Evolutionary conservation across 1,140 invertebrate species (phyloP), one percentile per base, ranked within the genome.

Genomic region (Lepidurus apus): DNA sequence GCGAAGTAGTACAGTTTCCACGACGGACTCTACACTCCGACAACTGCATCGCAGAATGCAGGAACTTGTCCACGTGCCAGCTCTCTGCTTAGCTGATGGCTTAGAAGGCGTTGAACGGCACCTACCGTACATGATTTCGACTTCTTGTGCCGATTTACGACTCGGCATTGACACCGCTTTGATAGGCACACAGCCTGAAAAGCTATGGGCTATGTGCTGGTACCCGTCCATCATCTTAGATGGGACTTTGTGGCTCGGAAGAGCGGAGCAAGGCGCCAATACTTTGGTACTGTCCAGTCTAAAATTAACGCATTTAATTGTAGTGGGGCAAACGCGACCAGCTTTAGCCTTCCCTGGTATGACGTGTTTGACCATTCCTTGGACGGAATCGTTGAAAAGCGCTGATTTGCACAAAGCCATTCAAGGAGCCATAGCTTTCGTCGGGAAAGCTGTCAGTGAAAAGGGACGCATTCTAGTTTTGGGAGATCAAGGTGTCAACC

Each of bases 401-500:
- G 73, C 43, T 34, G 78, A 79, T 42, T 45, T 79, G 26, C 26
- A 47, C 8, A 79, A 75, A 73, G 78, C 78, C 42, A n/a, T 79
- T 21, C 74, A 80, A 77, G 76, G 77, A 26, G 79, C 79, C n/a
- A 42, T 79, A 73, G 80, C 81, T 17, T 82, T 83, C 53, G 78
- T 83, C 43, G 65, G 76, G 13, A 80, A 81, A 80, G 83, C 83
- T 2, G 74, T 79, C 24, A 75, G 73, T 9, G 77, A 80, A 73
- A 82, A 81, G 6, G 83, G 83, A 9, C 77, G 80, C 24, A 81
- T 84, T 21, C 47, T 84, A 43, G 81, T 83, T 34, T 81, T 83
- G 42, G 83, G 83, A 24, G 83, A 84, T 65, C 82, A 84, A 77
- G 84, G 84, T 7, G 82, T 84, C 3, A 83, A 83, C 47, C 78